These are phyloP conservation scores for Rhynchomys soricoides DNA, from an alignment of 2,113 vertebrate genomes.

Conservation along the genomic window DNA sequence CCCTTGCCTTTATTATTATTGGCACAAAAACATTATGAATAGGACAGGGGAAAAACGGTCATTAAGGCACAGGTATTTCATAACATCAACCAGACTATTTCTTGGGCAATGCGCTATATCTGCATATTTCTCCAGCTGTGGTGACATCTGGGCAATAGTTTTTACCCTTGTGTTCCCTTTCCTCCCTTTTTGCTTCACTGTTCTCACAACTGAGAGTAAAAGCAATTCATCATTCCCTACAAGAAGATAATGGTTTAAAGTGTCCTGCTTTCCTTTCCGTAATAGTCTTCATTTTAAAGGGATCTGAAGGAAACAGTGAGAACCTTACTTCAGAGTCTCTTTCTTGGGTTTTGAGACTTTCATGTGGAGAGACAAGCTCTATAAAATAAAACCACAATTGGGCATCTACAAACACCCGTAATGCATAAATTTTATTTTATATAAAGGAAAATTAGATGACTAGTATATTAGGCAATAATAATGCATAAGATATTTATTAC, in stretches of 20 bases:
- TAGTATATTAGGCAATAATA: constrained; percentile 1
- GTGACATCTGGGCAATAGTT: neutral
- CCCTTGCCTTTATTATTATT: neutral
- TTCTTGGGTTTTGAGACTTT: neutral
- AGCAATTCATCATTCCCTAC: neutral
- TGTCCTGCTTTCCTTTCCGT: neutral
- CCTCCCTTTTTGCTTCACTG: neutral
- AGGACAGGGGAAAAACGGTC: neutral
- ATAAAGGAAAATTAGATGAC: neutral
- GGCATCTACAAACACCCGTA: neutral
- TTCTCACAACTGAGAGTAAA: neutral
- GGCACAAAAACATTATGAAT: neutral
- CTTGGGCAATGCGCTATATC: neutral
- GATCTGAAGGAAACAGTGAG: neutral
- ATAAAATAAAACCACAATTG: neutral
- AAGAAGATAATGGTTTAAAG: neutral
- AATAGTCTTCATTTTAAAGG: constrained; percentile 6
- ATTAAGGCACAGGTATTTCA: neutral
- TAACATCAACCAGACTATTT: too few relatives aligned
- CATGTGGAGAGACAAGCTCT: neutral
- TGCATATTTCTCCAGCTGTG: fast-evolving
- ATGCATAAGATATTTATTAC: neutral
- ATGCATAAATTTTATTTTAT: neutral
- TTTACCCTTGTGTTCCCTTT: neutral
- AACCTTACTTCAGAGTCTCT: neutral